Evolutionary conservation across 2,113 vertebrate species (phyloP).

Genomic region (Talpa occidentalis): DNA sequence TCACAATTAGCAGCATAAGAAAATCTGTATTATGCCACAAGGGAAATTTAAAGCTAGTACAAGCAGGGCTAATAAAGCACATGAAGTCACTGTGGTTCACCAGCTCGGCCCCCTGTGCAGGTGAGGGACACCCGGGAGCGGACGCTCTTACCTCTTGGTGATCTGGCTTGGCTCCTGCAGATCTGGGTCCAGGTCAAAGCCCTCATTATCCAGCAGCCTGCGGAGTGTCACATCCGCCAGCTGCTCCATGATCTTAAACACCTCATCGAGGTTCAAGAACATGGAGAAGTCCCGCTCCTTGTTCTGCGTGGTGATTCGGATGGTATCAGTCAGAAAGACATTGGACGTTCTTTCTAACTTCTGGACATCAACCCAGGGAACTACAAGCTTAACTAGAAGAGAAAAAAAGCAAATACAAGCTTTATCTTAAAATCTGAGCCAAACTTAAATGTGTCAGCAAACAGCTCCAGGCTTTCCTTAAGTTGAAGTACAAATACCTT

Average conservation of each 20-base stretch:
- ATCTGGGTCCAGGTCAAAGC: conserved; percentile 92
- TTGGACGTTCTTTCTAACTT: conserved; percentile 94
- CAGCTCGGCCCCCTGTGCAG: fast-evolving
- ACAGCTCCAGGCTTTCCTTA: not conserved
- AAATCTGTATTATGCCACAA: not conserved
- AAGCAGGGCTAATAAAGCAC: not conserved
- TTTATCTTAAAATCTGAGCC: not conserved
- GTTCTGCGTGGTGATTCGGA: conserved; percentile 90
- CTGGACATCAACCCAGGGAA: conserved; percentile 96
- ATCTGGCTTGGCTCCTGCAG: conserved; percentile 94
- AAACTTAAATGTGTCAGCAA: not conserved
- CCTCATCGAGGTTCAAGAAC: conserved; percentile 93
- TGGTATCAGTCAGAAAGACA: conserved; percentile 92
- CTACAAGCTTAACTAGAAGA: conserved; percentile 92
- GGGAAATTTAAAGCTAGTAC: not conserved
- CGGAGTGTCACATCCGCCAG: conserved; percentile 95
- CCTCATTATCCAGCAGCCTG: conserved; percentile 94
- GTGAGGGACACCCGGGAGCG: fast-evolving
- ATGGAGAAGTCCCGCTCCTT: conserved; percentile 97
- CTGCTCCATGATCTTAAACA: conserved; percentile 93
- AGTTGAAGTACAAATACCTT: not conserved
- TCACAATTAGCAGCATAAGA: not conserved
- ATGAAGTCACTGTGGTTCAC: fast-evolving
- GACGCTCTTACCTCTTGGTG: conserved; percentile 91
- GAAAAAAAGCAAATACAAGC: not conserved